Evolutionary conservation across 92 coral and sea anemone genomes (phyloP).

Genomic region (Phenganax marumi): DNA sequence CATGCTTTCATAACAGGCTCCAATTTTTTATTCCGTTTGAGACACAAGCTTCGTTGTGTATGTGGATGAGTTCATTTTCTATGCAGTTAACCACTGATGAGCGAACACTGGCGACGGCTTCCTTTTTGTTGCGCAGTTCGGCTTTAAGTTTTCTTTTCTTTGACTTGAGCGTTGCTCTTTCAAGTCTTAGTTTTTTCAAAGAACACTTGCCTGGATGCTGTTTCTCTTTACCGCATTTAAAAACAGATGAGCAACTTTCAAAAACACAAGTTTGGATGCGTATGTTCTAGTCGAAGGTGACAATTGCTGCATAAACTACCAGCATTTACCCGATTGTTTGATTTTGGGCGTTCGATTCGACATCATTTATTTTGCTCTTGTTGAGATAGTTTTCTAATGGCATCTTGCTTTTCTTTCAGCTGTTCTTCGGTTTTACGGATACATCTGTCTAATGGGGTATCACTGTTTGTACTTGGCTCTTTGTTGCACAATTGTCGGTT

Average conservation of each 20-base stretch:
- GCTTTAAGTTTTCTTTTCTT: neutral
- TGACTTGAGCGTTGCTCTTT: neutral
- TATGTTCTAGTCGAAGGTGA: neutral
- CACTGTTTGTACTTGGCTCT: too few species aligned
- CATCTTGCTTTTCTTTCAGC: too few species aligned
- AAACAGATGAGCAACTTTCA: neutral
- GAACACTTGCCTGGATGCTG: neutral
- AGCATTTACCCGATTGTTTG: too few species aligned
- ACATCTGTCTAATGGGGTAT: too few species aligned
- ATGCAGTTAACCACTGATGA: constrained; percentile 14
- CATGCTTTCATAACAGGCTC: neutral
- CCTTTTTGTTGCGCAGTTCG: constrained; percentile 29
- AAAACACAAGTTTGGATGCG: neutral
- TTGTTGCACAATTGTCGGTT: too few species aligned
- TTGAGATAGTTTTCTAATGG: too few species aligned
- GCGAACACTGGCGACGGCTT: constrained; percentile 20
- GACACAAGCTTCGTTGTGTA: neutral
- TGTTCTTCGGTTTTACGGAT: too few species aligned
- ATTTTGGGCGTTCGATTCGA: too few species aligned
- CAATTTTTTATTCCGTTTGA: neutral
- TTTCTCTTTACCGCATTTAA: neutral
- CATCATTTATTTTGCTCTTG: too few species aligned
- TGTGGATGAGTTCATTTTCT: constrained; percentile 30
- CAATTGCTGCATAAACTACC: neutral
- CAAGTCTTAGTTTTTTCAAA: neutral